Evolutionary conservation across 1,140 invertebrate genomes (phyloP), one percentile per base, ranked within the genome.

Genomic region (Scylla paramamosain): DNA sequence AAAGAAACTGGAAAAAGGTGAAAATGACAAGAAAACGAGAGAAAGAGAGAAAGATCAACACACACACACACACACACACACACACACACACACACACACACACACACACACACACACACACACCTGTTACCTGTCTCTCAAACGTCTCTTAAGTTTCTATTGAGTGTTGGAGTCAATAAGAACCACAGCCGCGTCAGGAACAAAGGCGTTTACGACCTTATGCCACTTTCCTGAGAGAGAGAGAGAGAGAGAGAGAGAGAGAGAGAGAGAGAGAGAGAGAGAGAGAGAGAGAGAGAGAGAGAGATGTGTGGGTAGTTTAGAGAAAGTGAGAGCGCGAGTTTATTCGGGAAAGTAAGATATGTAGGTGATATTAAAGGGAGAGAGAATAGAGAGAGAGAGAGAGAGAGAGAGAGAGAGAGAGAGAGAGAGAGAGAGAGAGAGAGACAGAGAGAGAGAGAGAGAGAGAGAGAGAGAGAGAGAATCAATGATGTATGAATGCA

Each of bases 181-280:
- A 59, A 16, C 52, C 10, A 59, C 52, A 59, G 10, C 6, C 39
- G 10, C 52, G 10, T 16, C 52, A 16, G 52, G 10, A 59, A 59
- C 20, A 59, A 12, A 4, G 20, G 52, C 52, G 6, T 6, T 39
- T 39, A 39, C 39, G 39, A 39, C 39, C 39, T 39, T 39, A 39
- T 39, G n/a, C n/a, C n/a, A n/a, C n/a, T n/a, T n/a, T n/a, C n/a
- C n/a, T n/a, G 86, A 88, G 86, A 88, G 86, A 88, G 86, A 88
- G 84, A 86, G 84, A 86, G 84, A 86, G 84, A 86, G 84, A 86
- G 77, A 82, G 77, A 82, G 39, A 39, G 39, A 39, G 39, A 39
- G 39, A 39, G 86, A 88, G 86, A 88, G 86, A 88, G 86, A 88
- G 84, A 86, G 84, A 86, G 84, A 86, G 84, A 86, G 84, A 86